A percentile compares a stretch with the other conserved stretches of the same genome.
Evolutionary conservation across 2,888 invertebrate genomes (phyloP).

Genomic region (Scelioninae gen. 1): DNA sequence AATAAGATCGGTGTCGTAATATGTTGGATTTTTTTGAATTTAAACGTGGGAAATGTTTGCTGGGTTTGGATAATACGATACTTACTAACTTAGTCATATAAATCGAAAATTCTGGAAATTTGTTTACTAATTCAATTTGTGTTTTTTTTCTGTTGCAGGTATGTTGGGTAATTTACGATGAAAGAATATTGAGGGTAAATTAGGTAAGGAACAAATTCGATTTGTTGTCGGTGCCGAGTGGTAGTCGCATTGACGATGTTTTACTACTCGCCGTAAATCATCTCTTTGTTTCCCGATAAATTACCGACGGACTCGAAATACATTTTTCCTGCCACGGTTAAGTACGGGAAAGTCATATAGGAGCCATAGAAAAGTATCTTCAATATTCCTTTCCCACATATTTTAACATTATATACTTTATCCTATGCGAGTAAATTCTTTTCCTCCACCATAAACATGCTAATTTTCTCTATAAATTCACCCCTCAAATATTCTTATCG

Average conservation of each 20-base stretch:
- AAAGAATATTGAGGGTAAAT: background rate
- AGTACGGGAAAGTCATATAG: conserved; percentile 39
- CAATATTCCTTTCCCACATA: conserved; percentile 45
- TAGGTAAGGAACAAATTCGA: background rate
- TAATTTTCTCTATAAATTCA: conserved; percentile 44
- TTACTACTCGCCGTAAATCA: conserved; percentile 7
- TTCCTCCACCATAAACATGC: conserved; percentile 54
- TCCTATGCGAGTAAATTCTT: conserved; percentile 36
- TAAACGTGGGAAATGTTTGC: background rate
- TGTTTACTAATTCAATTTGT: background rate
- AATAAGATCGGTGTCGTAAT: conserved; percentile 13
- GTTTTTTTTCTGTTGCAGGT: background rate
- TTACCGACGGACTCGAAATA: conserved; percentile 23
- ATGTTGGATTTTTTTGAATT: background rate
- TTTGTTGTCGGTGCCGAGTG: background rate
- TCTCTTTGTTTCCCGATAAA: conserved; percentile 31
- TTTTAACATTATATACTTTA: conserved; percentile 40
- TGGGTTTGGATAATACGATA: background rate
- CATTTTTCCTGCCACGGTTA: conserved; percentile 10
- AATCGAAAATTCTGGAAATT: too few relatives aligned
- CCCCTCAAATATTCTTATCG: background rate
- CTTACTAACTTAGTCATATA: too few relatives aligned
- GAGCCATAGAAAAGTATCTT: conserved; percentile 45
- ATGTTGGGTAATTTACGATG: background rate
- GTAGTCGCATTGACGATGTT: background rate